Conservation (phyloP, 35 echinoderm and acorn worm species). For the Apostichopus parvimensis region DNA sequence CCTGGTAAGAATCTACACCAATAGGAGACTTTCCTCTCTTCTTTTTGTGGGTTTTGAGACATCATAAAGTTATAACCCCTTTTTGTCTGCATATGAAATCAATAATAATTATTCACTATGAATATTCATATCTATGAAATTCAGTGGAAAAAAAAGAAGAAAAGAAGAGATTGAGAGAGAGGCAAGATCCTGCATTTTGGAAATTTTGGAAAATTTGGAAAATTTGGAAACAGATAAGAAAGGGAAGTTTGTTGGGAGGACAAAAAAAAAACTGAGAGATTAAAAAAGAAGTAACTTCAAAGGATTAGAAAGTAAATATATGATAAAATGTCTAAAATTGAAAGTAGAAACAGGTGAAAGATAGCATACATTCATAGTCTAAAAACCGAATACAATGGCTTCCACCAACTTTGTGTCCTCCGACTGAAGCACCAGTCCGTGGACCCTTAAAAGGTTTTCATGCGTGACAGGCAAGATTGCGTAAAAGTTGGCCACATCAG, state of each 20-base stretch:
- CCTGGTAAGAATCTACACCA: too few relatives aligned
- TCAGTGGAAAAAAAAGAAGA: background rate
- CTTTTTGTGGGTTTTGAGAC: too few relatives aligned
- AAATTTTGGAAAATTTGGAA: too few relatives aligned
- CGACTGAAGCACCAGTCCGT: conserved; percentile 21
- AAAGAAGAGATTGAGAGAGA: background rate
- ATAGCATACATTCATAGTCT: conserved; percentile 44
- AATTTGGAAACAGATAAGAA: background rate
- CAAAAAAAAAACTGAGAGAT: background rate
- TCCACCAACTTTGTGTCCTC: conserved; percentile 24
- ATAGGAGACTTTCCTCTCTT: too few relatives aligned
- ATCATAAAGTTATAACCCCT: too few relatives aligned
- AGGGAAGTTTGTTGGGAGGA: background rate
- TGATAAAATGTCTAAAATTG: conserved; percentile 32
- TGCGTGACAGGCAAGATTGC: conserved; percentile 48
- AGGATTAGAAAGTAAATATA: conserved; percentile 3
- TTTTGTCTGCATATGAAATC: too few relatives aligned
- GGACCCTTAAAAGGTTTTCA: conserved; percentile 12
- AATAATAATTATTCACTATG: too few relatives aligned
- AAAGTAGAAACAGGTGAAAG: conserved; percentile 50
- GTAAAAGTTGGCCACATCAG: conserved; percentile 41
- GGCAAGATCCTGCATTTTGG: conserved; percentile 43
- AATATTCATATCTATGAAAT: too few relatives aligned
- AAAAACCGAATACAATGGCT: conserved; percentile 42
- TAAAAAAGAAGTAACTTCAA: background rate